Conservation (phyloP, 2,113 vertebrate genomes). For the Heterotis niloticus region DNA sequence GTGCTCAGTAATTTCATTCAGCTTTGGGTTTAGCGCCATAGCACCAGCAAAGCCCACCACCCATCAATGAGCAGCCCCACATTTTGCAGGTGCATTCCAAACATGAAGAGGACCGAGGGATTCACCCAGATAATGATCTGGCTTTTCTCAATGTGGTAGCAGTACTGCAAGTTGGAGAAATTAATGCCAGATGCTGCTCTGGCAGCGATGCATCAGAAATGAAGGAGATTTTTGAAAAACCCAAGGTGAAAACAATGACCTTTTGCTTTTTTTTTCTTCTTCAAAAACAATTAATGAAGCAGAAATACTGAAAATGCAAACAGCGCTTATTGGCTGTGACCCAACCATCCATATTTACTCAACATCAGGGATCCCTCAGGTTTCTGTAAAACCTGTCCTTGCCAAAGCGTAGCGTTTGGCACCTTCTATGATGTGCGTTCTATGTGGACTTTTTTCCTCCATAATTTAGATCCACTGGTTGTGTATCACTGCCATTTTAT, state of each 20-base stretch:
- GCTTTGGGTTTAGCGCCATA: neutral
- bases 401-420: neutral
- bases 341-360: constrained; percentile 33
- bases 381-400: neutral
- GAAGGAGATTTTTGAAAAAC: neutral
- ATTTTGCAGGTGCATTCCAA: neutral
- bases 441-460: neutral
- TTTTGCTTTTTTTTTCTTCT: neutral
- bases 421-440: neutral
- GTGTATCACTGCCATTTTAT: neutral
- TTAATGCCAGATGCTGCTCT: neutral
- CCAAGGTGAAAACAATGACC: neutral
- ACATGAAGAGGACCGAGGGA: neutral
- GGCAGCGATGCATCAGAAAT: neutral
- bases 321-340: constrained; percentile 32
- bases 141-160: neutral
- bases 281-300: constrained; percentile 34
- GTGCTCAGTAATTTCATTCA: neutral
- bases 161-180: neutral
- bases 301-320: constrained; percentile 31
- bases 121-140: neutral
- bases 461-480: neutral
- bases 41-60: neutral
- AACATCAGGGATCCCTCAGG: constrained; percentile 15
- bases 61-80: neutral